Conservation (phyloP, 2,888 invertebrate species). For the Elysia crispata region DNA sequence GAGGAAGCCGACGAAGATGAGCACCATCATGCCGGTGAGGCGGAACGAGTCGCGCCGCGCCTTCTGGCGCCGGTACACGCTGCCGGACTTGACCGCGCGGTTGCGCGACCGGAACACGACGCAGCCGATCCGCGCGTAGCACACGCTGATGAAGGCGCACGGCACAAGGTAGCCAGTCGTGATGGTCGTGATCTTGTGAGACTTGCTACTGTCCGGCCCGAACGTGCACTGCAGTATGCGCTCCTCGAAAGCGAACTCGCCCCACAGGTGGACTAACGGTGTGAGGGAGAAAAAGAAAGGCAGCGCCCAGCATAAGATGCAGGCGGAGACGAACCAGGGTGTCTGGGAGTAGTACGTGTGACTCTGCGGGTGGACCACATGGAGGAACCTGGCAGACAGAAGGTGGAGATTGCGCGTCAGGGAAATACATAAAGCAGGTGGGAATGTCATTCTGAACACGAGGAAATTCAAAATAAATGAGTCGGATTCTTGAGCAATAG, state of each 20-base stretch:
- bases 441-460: no score
- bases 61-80: conserved; percentile 52
- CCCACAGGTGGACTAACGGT: conserved; percentile 64
- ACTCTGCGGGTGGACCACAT: conserved; percentile 62
- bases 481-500: no score
- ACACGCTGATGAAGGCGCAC: conserved; percentile 65
- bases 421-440: no score
- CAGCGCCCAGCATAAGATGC: conserved; percentile 63
- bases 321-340: conserved; percentile 55
- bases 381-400: conserved; percentile 60
- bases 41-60: conserved; percentile 58
- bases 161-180: conserved; percentile 68
- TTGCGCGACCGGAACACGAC: conserved; percentile 62
- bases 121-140: conserved; percentile 68
- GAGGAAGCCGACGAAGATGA: conserved; percentile 68
- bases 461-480: no score
- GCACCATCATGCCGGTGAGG: conserved; percentile 70
- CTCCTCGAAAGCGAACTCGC: conserved; percentile 62
- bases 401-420: no score
- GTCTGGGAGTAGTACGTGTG: conserved; percentile 61
- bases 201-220: conserved; percentile 55
- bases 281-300: conserved; percentile 62
- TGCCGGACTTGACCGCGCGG: conserved; percentile 57
- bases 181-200: conserved; percentile 64
- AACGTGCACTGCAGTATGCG: conserved; percentile 67